Evolutionary conservation across 2,113 vertebrate genomes (phyloP).

Genomic region (Actinemys pallida): DNA sequence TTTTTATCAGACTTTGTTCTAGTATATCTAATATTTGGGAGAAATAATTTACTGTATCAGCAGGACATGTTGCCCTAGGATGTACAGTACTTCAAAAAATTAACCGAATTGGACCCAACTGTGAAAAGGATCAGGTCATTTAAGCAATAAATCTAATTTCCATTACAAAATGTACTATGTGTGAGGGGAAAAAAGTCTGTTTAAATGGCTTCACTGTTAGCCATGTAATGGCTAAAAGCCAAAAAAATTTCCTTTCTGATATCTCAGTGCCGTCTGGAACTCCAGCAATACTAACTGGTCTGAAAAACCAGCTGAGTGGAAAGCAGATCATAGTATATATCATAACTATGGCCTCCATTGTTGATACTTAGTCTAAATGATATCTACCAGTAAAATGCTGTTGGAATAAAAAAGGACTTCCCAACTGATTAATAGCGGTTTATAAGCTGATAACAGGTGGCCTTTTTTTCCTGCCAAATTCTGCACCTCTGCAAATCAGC

Average conservation of each 20-base stretch:
- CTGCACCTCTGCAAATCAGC: neutral
- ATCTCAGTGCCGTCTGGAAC: neutral
- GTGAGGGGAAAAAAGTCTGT: neutral
- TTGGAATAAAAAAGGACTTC: neutral
- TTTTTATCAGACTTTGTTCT: conserved; percentile 43
- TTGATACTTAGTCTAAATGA: neutral
- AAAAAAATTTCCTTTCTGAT: neutral
- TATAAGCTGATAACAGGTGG: neutral
- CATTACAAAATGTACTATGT: neutral
- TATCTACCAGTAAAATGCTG: neutral
- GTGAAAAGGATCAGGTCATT: conserved; percentile 23
- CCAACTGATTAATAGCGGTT: neutral
- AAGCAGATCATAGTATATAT: neutral
- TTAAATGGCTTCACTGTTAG: conserved; percentile 2
- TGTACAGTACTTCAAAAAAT: conserved; percentile 23
- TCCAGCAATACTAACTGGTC: neutral
- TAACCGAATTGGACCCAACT: neutral
- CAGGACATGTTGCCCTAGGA: conserved; percentile 24
- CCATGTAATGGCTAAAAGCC: neutral
- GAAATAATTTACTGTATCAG: conserved; percentile 39
- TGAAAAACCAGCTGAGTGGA: neutral
- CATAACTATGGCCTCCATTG: neutral
- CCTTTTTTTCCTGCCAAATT: neutral
- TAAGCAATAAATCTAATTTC: conserved; percentile 25
- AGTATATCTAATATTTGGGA: conserved; percentile 28